Conservation (phyloP, 1,140 invertebrate species). For the Eciton burchellii region DNA sequence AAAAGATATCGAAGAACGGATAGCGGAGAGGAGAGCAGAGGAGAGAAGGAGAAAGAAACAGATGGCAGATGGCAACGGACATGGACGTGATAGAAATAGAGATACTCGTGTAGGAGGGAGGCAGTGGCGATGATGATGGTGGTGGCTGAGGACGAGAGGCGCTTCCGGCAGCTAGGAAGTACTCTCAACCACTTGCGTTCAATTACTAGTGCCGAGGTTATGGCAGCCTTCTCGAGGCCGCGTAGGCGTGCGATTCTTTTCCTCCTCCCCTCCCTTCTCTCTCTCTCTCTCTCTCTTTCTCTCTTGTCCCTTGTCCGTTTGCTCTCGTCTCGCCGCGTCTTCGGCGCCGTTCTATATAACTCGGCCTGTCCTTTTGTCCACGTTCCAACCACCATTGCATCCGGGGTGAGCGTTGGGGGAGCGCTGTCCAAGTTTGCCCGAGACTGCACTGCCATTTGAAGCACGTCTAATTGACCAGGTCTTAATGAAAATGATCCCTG, state of each 20-base stretch:
- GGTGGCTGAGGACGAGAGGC: conserved; percentile 65
- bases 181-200: conserved; percentile 82
- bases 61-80: conserved; percentile 39
- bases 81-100: conserved; percentile 44
- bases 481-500: conserved; percentile 77
- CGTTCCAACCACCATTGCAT: conserved; percentile 47
- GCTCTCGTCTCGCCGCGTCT: conserved; percentile 30
- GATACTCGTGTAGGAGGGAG: conserved; percentile 11
- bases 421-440: conserved; percentile 70
- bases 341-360: conserved; percentile 12
- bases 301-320: conserved; percentile 28
- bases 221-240: conserved; percentile 76
- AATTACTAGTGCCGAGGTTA: conserved; percentile 80
- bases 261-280: conserved; percentile 47
- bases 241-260: conserved; percentile 73
- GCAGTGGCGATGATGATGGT: conserved; percentile 17
- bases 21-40: conserved; percentile 1
- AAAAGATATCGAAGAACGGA: conserved; percentile 37
- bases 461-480: conserved; percentile 75
- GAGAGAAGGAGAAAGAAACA: conserved; percentile 34
- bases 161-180: conserved; percentile 78
- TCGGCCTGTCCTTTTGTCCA: conserved; percentile 56
- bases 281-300: conserved; percentile 17
- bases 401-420: conserved; percentile 49
- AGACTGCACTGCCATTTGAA: conserved; percentile 69